phyloP scores from a whole-genome alignment of 2,888 invertebrate genomes.

The Protophormia terraenovae region DNA sequence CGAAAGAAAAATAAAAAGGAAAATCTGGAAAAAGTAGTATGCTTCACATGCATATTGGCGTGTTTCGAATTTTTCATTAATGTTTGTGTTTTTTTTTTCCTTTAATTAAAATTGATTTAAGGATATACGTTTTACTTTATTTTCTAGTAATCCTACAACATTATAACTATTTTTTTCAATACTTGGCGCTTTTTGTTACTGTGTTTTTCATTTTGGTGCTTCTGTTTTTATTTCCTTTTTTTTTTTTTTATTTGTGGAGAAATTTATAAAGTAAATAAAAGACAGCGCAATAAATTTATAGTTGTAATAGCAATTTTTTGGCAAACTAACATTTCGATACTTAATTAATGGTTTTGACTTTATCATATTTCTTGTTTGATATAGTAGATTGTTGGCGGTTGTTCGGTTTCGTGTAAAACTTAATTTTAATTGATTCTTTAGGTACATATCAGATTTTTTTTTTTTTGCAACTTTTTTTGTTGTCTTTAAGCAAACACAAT shows the following conservation, averaged over 20 bases:
- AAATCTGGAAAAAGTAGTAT: conserved; percentile 37
- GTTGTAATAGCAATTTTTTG: conserved; percentile 25
- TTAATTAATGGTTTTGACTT: conserved; percentile 52
- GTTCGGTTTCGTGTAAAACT: conserved; percentile 27
- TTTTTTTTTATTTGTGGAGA: neutral
- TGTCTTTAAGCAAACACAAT: neutral
- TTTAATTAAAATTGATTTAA: conserved; percentile 69
- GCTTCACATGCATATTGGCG: conserved; percentile 65
- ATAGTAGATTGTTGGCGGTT: neutral
- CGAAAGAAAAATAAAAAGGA: neutral
- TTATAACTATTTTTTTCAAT: conserved; percentile 7
- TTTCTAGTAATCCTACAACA: neutral
- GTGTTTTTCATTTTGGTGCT: too few species aligned
- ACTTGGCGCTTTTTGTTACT: conserved; percentile 21
- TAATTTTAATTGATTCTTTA: conserved; percentile 47
- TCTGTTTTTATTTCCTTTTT: neutral
- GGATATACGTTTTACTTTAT: conserved; percentile 3
- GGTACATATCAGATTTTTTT: neutral
- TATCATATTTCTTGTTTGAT: conserved; percentile 3
- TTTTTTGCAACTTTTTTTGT: neutral
- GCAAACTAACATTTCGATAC: conserved; percentile 45
- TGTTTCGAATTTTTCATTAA: conserved; percentile 68
- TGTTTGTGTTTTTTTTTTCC: conserved; percentile 50
- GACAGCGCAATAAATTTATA: neutral
- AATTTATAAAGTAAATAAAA: neutral